phyloP scores from a whole-genome alignment of 2,888 invertebrate genomes.

The Magallana nippona region DNA sequence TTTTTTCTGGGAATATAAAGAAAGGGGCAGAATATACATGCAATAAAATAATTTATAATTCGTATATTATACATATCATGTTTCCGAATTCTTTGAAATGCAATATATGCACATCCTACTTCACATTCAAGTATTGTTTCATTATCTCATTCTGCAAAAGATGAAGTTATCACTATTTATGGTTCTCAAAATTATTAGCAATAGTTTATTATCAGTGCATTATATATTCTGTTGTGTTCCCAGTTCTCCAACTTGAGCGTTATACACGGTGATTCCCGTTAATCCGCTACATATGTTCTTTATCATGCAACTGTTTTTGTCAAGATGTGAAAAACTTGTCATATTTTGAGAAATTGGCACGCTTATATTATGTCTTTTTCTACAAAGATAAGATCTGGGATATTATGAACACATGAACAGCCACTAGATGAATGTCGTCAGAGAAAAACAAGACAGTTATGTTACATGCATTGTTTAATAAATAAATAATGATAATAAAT shows the following conservation, averaged over 20 bases:
- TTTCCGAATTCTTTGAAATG: too few species aligned
- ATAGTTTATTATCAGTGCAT: too few species aligned
- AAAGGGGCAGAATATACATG: too few species aligned
- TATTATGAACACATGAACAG: not conserved
- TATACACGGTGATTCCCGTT: not conserved
- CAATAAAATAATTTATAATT: too few species aligned
- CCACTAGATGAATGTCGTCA: not conserved
- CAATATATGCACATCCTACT: too few species aligned
- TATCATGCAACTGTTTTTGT: constrained; percentile 9
- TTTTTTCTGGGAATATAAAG: too few species aligned
- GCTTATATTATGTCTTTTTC: not conserved
- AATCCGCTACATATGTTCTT: not conserved
- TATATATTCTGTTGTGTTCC: too few species aligned
- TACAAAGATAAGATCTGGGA: not conserved
- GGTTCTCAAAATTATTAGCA: not conserved
- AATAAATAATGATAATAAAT: constrained; percentile 44
- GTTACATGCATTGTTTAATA: constrained; percentile 40
- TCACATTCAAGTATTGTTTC: too few species aligned
- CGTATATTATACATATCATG: too few species aligned
- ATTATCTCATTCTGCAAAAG: too few species aligned
- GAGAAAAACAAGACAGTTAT: constrained; percentile 23
- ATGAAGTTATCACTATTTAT: not conserved
- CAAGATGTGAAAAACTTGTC: not conserved
- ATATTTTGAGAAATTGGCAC: constrained; percentile 23
- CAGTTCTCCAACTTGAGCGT: not conserved